Conservation (phyloP, 2,888 invertebrate species). For the Synergus gifuensis region DNA sequence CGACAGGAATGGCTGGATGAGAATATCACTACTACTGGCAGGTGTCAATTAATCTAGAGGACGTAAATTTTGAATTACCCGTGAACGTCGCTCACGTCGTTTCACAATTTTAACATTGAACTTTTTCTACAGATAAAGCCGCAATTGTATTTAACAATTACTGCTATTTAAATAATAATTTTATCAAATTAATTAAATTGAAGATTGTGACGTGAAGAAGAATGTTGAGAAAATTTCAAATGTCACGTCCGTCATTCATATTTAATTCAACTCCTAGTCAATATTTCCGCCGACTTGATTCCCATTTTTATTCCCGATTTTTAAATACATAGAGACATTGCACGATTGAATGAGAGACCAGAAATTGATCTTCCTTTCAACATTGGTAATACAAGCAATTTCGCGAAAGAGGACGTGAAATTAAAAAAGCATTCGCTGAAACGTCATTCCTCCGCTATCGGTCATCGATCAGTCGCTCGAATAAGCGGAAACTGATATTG, state of each 20-base stretch:
- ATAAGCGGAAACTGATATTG: slow-evolving; percentile 35
- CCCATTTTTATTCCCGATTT: slow-evolving; percentile 17
- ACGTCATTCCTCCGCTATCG: slow-evolving; percentile 14
- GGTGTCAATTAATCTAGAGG: slow-evolving; percentile 33
- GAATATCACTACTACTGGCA: slow-evolving; percentile 41
- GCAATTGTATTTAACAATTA: not conserved
- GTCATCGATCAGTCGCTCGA: slow-evolving; percentile 31
- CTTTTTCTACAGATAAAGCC: not conserved
- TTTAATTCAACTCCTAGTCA: slow-evolving; percentile 11
- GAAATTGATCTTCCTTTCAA: slow-evolving; percentile 32
- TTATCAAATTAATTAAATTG: not conserved
- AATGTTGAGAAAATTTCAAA: not conserved
- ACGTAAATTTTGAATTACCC: slow-evolving; percentile 39
- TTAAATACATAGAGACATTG: slow-evolving; percentile 7
- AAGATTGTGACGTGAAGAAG: not conserved
- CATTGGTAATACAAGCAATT: slow-evolving; percentile 28
- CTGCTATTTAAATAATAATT: not conserved
- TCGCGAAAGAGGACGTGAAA: slow-evolving; percentile 12
- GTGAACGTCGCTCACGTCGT: slow-evolving; percentile 37
- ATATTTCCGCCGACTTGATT: not conserved
- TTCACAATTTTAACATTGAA: slow-evolving; percentile 37
- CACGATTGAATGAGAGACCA: not conserved
- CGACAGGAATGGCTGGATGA: slow-evolving; percentile 33
- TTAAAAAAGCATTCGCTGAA: slow-evolving; percentile 29
- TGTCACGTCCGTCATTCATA: not conserved